Percentiles rank a stretch among this genome's conserved stretches.
Evolutionary conservation across 2,113 vertebrate species (phyloP).

Genomic region (Oreochromis niloticus): DNA sequence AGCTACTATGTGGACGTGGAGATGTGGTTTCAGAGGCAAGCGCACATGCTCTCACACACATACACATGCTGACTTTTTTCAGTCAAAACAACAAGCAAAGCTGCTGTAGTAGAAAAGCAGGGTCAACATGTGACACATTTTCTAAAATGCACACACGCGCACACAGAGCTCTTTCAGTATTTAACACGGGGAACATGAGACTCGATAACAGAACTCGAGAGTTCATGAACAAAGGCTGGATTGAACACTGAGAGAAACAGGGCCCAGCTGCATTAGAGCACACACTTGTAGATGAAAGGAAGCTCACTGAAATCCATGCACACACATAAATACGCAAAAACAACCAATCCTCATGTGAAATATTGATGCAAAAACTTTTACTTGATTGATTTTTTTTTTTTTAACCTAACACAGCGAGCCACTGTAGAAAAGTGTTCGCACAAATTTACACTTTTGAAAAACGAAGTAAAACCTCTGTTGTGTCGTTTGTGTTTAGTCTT

Average conservation of each 20-base stretch:
- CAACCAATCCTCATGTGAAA: not conserved
- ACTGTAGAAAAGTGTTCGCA: not conserved
- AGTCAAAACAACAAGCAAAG: slow-evolving; percentile 49
- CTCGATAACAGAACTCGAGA: slow-evolving; percentile 27
- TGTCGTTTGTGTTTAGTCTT: not conserved
- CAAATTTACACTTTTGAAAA: not conserved
- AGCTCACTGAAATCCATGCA: not conserved
- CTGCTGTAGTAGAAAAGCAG: slow-evolving; percentile 6
- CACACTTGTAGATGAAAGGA: not conserved
- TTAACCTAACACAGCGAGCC: not conserved
- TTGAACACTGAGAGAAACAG: slow-evolving; percentile 18
- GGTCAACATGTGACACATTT: slow-evolving; percentile 26
- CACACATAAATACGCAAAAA: not conserved
- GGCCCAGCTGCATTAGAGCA: slow-evolving; percentile 25
- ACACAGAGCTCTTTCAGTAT: slow-evolving; percentile 1
- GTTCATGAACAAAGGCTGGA: slow-evolving; percentile 38
- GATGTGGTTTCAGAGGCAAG: slow-evolving; percentile 18
- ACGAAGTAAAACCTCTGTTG: not conserved
- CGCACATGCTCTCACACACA: not conserved
- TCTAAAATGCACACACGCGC: not conserved
- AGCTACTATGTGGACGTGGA: not conserved
- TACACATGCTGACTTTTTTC: not conserved
- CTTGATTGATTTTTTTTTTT: not conserved
- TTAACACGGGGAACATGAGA: slow-evolving; percentile 20
- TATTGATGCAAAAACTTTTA: not conserved